A percentile compares a stretch with the other conserved stretches of the same genome.
Conservation (phyloP, 2,113 vertebrate genomes). For the Ptychochromis oligacanthus region DNA sequence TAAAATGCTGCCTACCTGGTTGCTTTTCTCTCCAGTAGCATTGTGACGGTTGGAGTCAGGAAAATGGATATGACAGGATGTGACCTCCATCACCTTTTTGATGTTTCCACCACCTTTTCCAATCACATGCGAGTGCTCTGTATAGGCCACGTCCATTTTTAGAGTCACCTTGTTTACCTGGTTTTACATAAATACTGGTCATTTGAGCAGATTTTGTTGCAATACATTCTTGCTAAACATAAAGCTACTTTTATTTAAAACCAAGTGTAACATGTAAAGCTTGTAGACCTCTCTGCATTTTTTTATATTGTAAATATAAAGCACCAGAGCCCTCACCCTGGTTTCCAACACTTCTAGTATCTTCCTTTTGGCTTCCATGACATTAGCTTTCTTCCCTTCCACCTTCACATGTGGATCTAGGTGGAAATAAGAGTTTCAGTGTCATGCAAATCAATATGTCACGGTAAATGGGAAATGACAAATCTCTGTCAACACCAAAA, state of each 20-base stretch:
- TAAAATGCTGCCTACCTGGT: conserved; percentile 78
- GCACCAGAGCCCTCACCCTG: conserved; percentile 62
- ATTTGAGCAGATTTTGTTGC: neutral
- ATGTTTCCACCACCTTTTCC: conserved; percentile 86
- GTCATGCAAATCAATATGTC: neutral
- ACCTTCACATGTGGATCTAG: conserved; percentile 85
- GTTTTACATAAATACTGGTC: neutral
- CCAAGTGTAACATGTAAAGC: neutral
- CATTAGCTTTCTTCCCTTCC: conserved; percentile 77
- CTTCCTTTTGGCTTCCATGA: conserved; percentile 79
- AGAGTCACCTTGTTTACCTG: conserved; percentile 85
- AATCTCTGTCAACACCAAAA: neutral
- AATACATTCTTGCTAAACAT: neutral
- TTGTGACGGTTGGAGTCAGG: conserved; percentile 84
- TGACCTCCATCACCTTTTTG: conserved; percentile 85
- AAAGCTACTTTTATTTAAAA: neutral
- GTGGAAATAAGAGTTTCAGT: neutral
- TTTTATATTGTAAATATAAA: neutral
- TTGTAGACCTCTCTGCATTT: neutral
- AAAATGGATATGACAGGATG: conserved; percentile 85
- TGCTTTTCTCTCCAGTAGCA: conserved; percentile 80
- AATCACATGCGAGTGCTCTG: conserved; percentile 84
- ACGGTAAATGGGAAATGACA: neutral
- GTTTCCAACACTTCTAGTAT: conserved; percentile 82
- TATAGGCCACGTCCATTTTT: conserved; percentile 84